Percentiles rank a stretch among this genome's conserved stretches.
Evolutionary conservation across 2,113 vertebrate species (phyloP).

Genomic region (Excalfactoria chinensis): DNA sequence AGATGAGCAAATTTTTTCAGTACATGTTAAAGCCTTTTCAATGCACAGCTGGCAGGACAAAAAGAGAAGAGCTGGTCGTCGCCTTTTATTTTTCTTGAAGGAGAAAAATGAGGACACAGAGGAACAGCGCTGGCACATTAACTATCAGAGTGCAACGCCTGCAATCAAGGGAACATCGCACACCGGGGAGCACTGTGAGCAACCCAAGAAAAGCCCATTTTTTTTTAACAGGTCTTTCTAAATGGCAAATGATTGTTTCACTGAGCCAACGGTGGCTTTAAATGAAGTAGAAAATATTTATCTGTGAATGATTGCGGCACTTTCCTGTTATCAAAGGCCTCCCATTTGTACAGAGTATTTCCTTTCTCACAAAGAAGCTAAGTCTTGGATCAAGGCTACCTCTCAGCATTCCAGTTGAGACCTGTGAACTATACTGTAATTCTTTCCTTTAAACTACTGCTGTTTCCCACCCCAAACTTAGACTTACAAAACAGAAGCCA

Average conservation of each 20-base stretch:
- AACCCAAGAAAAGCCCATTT: not conserved
- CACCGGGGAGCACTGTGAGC: slow-evolving; percentile 6
- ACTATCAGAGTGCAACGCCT: not conserved
- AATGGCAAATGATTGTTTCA: not conserved
- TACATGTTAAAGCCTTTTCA: slow-evolving; percentile 37
- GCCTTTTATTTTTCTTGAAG: not conserved
- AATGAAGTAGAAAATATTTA: slow-evolving; percentile 36
- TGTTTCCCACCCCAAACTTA: not conserved
- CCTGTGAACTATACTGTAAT: not conserved
- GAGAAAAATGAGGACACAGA: slow-evolving; percentile 23
- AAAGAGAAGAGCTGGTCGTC: slow-evolving; percentile 44
- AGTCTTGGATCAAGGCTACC: slow-evolving; percentile 1
- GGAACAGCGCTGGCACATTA: not conserved
- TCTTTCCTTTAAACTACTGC: not conserved
- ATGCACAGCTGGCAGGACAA: slow-evolving; percentile 45
- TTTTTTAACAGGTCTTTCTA: not conserved
- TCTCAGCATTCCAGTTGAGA: slow-evolving; percentile 24
- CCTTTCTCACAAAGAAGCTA: slow-evolving; percentile 9
- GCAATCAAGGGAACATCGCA: not conserved
- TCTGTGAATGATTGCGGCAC: not conserved
- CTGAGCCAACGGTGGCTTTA: not conserved
- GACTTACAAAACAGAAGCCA: not conserved
- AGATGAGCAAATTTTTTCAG: slow-evolving; percentile 26
- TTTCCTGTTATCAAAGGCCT: not conserved
- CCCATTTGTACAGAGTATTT: slow-evolving; percentile 16